Percentiles rank a stretch among this genome's conserved stretches.
Conservation (phyloP, 2,888 invertebrate genomes). For the Synergus gifuensis region DNA sequence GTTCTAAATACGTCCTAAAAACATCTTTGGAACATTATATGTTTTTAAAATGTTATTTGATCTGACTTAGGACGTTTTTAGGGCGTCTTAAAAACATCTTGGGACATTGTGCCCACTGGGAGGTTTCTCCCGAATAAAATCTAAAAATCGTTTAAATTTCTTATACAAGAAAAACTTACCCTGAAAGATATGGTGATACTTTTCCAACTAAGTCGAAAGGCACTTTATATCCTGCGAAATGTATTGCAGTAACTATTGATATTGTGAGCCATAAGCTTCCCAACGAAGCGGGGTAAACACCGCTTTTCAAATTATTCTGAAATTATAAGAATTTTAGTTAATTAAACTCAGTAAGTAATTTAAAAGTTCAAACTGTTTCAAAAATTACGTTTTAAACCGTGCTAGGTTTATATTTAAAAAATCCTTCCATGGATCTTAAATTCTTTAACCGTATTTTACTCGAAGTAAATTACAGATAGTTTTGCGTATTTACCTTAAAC, state of each 20-base stretch:
- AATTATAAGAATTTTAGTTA: constrained; percentile 62
- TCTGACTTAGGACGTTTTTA: no score
- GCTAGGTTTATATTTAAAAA: no score
- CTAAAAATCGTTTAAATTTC: background rate
- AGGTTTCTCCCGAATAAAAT: no score
- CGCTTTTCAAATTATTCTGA: constrained; percentile 97
- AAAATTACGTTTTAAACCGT: no score
- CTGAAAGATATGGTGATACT: constrained; percentile 86
- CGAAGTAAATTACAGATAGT: background rate
- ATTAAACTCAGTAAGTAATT: background rate
- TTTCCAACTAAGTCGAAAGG: constrained; percentile 91
- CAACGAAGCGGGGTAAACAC: constrained; percentile 96
- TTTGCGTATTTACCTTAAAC: constrained; percentile 86
- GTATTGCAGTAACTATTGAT: constrained; percentile 87
- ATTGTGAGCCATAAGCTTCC: constrained; percentile 92
- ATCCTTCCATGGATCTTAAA: no score
- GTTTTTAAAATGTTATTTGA: no score
- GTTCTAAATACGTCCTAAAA: no score
- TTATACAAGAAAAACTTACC: constrained; percentile 79
- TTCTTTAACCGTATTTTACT: background rate
- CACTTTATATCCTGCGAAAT: constrained; percentile 88
- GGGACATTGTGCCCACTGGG: no score
- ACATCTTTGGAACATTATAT: no score
- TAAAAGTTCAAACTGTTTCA: background rate
- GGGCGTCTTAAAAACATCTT: no score